Evolutionary conservation across 2,797 vertebrate genomes (phyloP), one percentile per base, ranked within the genome.

Genomic region (Chromis chromis): DNA sequence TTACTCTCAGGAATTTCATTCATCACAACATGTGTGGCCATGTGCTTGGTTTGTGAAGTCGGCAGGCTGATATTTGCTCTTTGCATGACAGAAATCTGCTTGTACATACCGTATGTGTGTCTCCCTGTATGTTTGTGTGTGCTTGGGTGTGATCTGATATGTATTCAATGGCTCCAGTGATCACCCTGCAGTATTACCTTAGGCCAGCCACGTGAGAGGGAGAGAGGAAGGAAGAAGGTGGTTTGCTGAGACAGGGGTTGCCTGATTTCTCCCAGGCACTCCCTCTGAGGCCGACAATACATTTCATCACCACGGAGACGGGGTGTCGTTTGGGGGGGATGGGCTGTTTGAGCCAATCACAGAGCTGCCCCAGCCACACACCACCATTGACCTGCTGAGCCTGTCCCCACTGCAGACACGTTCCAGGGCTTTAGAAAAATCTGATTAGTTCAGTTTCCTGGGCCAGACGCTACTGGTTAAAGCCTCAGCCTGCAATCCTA

Each of bases 271-370:
- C 65, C 68, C 50, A 80, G 77, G 76, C 86, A 79, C 71, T 78
- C 69, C 33, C 46, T 61, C 46, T 28, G 63, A 62, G 78, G 83
- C 86, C 79, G 82, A 79, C 72, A 89, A 89, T 83, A 80, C 69
- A 56, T 79, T 77, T 86, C 55, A 81, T 88, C 76, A 72, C 87
- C 80, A 72, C 0, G 6, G 86, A 64, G 74, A 86, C 0, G 62
- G 78, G 85, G 83, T 52, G 89, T 67, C 49, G 48, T 49, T 5
- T 12, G 16, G 16, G 70, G 75, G 76, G 90, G 87, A 71, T 88
- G 84, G 86, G 74, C 76, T 79, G 4, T 1, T 5, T 74, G n/a
- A 81, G 65, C 93, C 91, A 92, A 93, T 90, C 78, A 82, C 69
- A 75, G 6, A 62, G 55, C 75, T 65, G 74, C 31, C 14, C 78